Base-by-base conservation (phyloP, 2,797 vertebrate genomes). In the Chanos chanos region DNA sequence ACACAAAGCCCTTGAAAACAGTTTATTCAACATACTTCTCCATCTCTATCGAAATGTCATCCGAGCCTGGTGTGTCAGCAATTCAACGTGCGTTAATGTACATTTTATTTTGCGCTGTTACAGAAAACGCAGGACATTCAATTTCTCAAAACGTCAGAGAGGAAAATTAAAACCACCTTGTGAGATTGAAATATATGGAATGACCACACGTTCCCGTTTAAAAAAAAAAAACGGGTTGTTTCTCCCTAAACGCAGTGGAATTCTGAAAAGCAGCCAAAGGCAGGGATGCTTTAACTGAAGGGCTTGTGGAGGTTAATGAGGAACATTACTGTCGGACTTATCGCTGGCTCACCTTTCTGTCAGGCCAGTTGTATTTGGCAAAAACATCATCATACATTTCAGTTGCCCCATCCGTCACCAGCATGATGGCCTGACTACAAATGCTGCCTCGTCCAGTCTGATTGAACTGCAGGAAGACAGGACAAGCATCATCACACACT, bases 391-490 rank as follows among this genome's bases (percentile, higher is more conserved):
- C 95, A 0, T 96, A 93, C 52, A 95, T 98, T 77, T 92, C 81
- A 45, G 97, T 97, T 0, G 95, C 96, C 57, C 96, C 96, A 10
- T 99, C 96, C 0, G 96, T 98, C 74, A 99, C 91, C 13, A 99
- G 82, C 96, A 99, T 99, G 73, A 99, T 96, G 63, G 96, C 96
- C 82, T 96, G 96, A 73, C 94, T 99, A 83, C 96, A 99, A 74
- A 93, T 85, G 49, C 96, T 99, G 39, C 96, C 96, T 73, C 91
- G 94, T 50, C 96, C 96, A 0, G 94, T 96, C 73, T 94, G 92
- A 81, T 99, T 99, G 77, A 98, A 98, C 96, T 99, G 74, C 34
- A 50, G 58, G 77, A 68, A 62, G 16, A 60, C 7, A 37, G 18
- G 28, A 61, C 37, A 25, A 43, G 55, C 31, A 50, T 10, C 55